Conservation (phyloP, 2,113 vertebrate genomes). For the Tychaedon coryphoeus region DNA sequence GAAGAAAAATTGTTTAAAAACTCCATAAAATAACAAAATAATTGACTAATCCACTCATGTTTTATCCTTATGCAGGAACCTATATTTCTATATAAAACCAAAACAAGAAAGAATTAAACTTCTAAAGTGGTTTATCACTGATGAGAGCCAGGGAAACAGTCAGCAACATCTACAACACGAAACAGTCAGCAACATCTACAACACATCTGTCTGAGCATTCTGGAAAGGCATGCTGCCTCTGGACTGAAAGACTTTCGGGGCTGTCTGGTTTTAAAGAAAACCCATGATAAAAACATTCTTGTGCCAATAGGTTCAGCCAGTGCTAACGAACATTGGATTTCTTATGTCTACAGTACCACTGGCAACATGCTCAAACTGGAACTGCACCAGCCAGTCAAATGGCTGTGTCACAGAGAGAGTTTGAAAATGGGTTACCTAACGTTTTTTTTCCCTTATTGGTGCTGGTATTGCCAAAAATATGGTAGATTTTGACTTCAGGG, state of each 20-base stretch:
- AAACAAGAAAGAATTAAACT: neutral
- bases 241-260: neutral
- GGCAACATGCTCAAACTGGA: neutral
- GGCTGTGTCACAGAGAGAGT: neutral
- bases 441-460: neutral
- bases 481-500: neutral
- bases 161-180: neutral
- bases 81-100: neutral
- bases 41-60: neutral
- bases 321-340: neutral
- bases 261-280: neutral
- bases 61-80: neutral
- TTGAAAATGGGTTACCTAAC: neutral
- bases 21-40: neutral
- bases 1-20: neutral
- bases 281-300: fast-evolving
- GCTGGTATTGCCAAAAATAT: neutral
- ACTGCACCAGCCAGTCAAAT: neutral
- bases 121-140: neutral
- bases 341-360: neutral
- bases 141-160: neutral
- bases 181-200: neutral
- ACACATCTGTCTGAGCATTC: neutral
- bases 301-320: neutral
- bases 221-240: neutral